Conservation (phyloP, 2,797 vertebrate genomes). For the Phrynocephalus forsythii region DNA sequence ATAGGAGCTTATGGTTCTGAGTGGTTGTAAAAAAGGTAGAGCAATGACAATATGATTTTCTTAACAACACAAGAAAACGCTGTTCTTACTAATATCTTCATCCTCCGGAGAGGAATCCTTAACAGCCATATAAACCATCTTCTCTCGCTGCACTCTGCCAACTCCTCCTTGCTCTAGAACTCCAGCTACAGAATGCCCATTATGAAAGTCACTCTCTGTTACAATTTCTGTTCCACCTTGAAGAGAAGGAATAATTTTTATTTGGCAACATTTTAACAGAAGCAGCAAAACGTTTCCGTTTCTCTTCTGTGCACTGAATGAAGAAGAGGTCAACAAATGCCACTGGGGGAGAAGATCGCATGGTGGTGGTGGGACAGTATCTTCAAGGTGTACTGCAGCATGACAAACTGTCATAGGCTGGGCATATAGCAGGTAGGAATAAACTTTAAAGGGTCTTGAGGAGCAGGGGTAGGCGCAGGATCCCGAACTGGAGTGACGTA, state of each 20-base stretch:
- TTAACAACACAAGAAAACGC: constrained; percentile 39
- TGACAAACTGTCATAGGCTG: neutral
- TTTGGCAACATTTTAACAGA: constrained; percentile 12
- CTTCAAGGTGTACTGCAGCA: constrained; percentile 6
- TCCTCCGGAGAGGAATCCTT: constrained; percentile 92
- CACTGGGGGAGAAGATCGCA: neutral
- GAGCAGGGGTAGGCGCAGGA: neutral
- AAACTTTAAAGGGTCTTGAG: constrained; percentile 10
- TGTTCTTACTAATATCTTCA: constrained; percentile 91
- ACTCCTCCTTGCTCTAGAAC: constrained; percentile 90
- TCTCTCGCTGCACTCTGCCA: constrained; percentile 91
- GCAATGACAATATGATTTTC: constrained; percentile 49
- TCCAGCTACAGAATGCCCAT: constrained; percentile 87
- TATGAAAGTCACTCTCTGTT: constrained; percentile 95
- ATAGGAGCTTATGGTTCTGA: neutral
- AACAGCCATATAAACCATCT: constrained; percentile 99
- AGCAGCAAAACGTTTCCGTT: constrained; percentile 23
- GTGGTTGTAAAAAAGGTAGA: constrained; percentile 37
- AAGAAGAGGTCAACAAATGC: constrained; percentile 12
- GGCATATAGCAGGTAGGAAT: neutral
- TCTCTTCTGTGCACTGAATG: constrained; percentile 7
- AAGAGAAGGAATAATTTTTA: constrained; percentile 57
- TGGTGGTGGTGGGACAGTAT: neutral
- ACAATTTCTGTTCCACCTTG: constrained; percentile 97
- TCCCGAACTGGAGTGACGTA: constrained; percentile 16